A percentile compares a stretch with the other conserved stretches of the same genome.
These are phyloP conservation scores for Caerostris darwini DNA, from an alignment of 1,140 invertebrate species.

Conservation along the genomic window DNA sequence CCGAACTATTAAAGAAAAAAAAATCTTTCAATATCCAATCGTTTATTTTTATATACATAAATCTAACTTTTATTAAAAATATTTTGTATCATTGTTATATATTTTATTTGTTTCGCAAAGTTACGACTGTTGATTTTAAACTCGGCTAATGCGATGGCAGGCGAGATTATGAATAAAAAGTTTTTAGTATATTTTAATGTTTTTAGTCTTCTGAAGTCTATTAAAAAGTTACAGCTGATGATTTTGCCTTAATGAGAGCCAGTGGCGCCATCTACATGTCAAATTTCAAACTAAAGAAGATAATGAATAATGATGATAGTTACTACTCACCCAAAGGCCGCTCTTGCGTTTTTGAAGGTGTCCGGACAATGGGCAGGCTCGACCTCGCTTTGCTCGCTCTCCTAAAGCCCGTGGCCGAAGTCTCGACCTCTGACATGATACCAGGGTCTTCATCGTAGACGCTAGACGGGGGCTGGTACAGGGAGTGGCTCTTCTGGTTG, in stretches of 20 bases:
- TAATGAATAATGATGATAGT: neutral
- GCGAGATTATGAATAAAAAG: no score
- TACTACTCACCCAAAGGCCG: slow-evolving; percentile 79
- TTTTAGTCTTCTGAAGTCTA: no score
- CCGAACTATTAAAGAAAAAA: no score
- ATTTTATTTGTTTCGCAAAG: no score
- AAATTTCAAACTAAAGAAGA: neutral
- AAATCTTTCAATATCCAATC: no score
- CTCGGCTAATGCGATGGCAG: no score
- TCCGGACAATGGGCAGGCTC: slow-evolving; percentile 95
- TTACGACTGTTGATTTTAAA: no score
- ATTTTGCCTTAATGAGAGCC: neutral
- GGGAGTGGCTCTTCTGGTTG: slow-evolving; percentile 58
- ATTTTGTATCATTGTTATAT: no score
- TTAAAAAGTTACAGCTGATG: neutral
- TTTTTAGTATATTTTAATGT: no score
- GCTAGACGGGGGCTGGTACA: slow-evolving; percentile 78
- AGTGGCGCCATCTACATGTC: neutral
- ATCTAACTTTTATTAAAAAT: no score
- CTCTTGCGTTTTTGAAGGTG: slow-evolving; percentile 96
- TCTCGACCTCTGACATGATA: slow-evolving; percentile 98
- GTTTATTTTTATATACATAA: no score
- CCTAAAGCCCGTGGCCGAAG: slow-evolving; percentile 91
- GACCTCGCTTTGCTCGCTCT: slow-evolving; percentile 94
- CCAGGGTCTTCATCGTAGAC: slow-evolving; percentile 93